Conservation (phyloP, 2,113 vertebrate species). For the Heliornis fulica region DNA sequence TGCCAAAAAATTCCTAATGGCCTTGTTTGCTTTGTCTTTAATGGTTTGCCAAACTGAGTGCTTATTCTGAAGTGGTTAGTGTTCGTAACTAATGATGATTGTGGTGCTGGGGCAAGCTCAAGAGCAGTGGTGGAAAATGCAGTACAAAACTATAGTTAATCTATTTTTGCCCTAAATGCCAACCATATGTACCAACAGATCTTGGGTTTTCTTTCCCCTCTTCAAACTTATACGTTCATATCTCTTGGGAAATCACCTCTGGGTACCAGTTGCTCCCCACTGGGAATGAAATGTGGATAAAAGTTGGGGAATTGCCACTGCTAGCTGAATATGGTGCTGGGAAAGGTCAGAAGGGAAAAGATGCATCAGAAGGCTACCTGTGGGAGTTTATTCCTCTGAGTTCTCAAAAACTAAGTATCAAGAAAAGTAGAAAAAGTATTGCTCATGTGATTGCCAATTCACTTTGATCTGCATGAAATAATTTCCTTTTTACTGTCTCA, state of each 20-base stretch:
- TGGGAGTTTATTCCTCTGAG: neutral
- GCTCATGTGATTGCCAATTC: neutral
- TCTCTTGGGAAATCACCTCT: neutral
- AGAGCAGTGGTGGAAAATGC: neutral
- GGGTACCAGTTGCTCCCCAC: neutral
- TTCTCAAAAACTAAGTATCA: neutral
- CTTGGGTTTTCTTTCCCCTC: neutral
- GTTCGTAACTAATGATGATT: neutral
- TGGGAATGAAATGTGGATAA: neutral
- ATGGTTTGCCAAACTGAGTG: neutral
- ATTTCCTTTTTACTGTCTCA: neutral
- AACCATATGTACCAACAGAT: neutral
- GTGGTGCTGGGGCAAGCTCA: neutral
- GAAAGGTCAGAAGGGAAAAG: neutral
- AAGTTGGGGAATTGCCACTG: neutral
- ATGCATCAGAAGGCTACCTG: neutral
- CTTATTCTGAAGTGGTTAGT: neutral
- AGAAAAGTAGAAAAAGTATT: neutral
- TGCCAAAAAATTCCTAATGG: neutral
- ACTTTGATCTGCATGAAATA: neutral
- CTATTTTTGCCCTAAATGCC: neutral
- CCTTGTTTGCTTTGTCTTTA: conserved; percentile 21
- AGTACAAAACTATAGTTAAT: neutral
- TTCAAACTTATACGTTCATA: neutral
- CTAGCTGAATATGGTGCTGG: neutral